A percentile compares a stretch with the other conserved stretches of the same genome.
Evolutionary conservation across 2,888 invertebrate genomes (phyloP).

Genomic region (Chelonus formosanus): DNA sequence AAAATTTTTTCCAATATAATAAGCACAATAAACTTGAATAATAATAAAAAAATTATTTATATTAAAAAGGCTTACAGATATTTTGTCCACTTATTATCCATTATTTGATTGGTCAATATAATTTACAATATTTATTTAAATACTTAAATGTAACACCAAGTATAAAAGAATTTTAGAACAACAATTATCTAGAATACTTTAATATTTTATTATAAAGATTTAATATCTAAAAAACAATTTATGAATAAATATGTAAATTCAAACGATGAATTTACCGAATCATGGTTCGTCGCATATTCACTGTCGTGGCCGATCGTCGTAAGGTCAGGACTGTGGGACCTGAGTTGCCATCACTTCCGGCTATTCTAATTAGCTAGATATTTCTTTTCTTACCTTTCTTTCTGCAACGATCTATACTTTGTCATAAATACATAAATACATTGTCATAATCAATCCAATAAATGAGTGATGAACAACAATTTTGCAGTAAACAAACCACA

Average conservation of each 20-base stretch:
- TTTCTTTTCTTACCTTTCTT: constrained; percentile 18
- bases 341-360: constrained; percentile 52
- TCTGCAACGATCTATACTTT: neutral
- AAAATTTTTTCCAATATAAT: no score
- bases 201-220: no score
- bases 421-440: constrained; percentile 17
- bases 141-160: no score
- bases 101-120: no score
- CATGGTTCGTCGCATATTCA: constrained; percentile 48
- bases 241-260: constrained; percentile 37
- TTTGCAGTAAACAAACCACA: neutral
- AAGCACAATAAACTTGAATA: no score
- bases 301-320: constrained; percentile 39
- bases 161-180: no score
- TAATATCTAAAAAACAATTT: no score
- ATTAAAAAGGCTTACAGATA: no score
- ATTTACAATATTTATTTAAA: no score
- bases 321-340: constrained; percentile 57
- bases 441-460: neutral
- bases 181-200: no score
- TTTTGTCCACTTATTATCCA: no score
- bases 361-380: constrained; percentile 36
- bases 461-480: neutral
- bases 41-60: no score
- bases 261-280: constrained; percentile 39